A percentile compares a stretch with the other conserved stretches of the same genome.
phyloP scores from a whole-genome alignment of 2,888 invertebrate genomes.

The Cistogaster globosa region DNA sequence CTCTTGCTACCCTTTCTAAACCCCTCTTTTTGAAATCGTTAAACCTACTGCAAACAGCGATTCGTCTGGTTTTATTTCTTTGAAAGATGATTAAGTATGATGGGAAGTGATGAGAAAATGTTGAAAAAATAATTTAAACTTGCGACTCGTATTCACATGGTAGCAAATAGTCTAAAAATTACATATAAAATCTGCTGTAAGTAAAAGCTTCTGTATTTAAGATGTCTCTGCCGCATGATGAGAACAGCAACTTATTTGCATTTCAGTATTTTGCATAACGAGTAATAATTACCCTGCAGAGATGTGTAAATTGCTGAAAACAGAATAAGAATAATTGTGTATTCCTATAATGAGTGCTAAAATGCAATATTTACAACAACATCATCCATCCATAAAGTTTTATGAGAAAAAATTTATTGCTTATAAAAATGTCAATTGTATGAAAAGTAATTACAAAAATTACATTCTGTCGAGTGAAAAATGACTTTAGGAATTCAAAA shows the following conservation, averaged over 20 bases:
- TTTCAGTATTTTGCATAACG: slow-evolving; percentile 1
- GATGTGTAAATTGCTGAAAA: slow-evolving; percentile 29
- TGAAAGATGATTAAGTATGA: slow-evolving; percentile 67
- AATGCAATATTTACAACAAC: neutral
- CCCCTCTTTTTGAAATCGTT: neutral
- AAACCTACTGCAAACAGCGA: slow-evolving; percentile 4
- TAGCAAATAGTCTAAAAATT: slow-evolving; percentile 29
- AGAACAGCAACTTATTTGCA: neutral
- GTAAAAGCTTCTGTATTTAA: slow-evolving; percentile 55
- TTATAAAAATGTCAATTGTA: neutral
- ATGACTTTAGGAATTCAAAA: too few relatives aligned
- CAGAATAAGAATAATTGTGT: neutral
- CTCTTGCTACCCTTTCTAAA: neutral
- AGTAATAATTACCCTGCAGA: slow-evolving; percentile 36
- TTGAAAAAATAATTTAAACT: slow-evolving; percentile 22
- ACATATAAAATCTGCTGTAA: slow-evolving; percentile 13
- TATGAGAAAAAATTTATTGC: neutral
- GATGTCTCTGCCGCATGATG: slow-evolving; percentile 4
- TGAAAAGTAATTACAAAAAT: too few relatives aligned
- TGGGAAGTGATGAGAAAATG: slow-evolving; percentile 51
- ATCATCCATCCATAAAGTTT: neutral
- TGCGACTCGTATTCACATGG: neutral
- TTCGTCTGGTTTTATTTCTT: slow-evolving; percentile 48
- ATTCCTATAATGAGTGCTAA: slow-evolving; percentile 2
- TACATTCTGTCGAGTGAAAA: too few relatives aligned